Conservation (phyloP, 2,113 vertebrate species). For the Acrocephalus kingi region DNA sequence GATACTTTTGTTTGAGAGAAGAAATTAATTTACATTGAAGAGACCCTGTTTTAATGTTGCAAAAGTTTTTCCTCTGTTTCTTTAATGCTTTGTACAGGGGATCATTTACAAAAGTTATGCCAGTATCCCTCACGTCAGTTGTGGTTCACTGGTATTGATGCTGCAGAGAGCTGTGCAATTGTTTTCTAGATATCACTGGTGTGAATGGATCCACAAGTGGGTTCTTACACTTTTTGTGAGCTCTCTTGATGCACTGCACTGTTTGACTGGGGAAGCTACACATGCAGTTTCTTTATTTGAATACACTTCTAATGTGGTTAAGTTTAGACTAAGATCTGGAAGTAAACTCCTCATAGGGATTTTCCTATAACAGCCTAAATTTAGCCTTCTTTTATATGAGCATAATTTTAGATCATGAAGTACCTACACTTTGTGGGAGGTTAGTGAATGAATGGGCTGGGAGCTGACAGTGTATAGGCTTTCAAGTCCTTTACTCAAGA, state of each 20-base stretch:
- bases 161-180: background rate
- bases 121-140: background rate
- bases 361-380: slow-evolving; percentile 35
- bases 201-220: background rate
- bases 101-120: background rate
- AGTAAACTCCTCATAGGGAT: background rate
- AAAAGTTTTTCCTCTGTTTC: background rate
- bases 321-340: slow-evolving; percentile 1
- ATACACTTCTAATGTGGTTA: background rate
- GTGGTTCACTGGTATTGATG: background rate
- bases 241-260: background rate
- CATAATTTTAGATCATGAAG: background rate
- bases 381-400: background rate
- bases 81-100: background rate
- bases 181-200: background rate
- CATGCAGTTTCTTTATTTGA: background rate
- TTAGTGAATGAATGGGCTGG: background rate
- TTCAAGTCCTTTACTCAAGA: slow-evolving; percentile 8
- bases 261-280: background rate
- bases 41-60: background rate
- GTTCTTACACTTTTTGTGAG: background rate
- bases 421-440: background rate
- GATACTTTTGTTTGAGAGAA: background rate
- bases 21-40: background rate
- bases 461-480: background rate